phyloP scores from a whole-genome alignment of 2,113 vertebrate genomes.

The Rhagologus leucostigma region DNA sequence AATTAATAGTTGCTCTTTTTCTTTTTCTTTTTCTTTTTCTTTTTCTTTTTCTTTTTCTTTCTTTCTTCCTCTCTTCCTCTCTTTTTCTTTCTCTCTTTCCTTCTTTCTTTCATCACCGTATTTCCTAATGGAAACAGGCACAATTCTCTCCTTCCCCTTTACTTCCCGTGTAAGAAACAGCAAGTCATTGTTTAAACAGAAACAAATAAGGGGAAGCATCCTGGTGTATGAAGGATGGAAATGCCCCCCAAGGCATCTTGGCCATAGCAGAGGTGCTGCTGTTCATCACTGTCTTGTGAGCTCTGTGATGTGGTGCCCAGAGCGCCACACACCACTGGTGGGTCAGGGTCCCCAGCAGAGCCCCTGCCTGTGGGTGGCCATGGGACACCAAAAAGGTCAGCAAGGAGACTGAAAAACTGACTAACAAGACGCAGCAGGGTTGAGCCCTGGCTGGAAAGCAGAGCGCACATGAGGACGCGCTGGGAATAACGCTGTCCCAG shows the following conservation, averaged over 20 bases:
- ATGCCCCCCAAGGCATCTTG: background rate
- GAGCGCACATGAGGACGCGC: rapidly evolving
- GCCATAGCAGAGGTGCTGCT: background rate
- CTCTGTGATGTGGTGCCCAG: rapidly evolving
- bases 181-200: background rate
- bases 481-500: background rate
- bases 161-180: rapidly evolving
- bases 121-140: no score
- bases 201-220: background rate
- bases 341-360: background rate
- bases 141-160: background rate
- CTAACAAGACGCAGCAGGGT: background rate
- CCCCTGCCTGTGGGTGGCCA: background rate
- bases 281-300: background rate
- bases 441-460: background rate
- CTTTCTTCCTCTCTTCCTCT: background rate
- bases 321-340: no score
- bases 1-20: background rate
- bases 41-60: no score
- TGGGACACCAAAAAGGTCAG: background rate
- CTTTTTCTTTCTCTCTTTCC: background rate
- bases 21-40: no score
- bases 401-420: background rate
- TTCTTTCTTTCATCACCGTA: background rate
- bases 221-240: background rate